Conservation (phyloP, 1,140 invertebrate species). For the Temnothorax curvispinosus region DNA sequence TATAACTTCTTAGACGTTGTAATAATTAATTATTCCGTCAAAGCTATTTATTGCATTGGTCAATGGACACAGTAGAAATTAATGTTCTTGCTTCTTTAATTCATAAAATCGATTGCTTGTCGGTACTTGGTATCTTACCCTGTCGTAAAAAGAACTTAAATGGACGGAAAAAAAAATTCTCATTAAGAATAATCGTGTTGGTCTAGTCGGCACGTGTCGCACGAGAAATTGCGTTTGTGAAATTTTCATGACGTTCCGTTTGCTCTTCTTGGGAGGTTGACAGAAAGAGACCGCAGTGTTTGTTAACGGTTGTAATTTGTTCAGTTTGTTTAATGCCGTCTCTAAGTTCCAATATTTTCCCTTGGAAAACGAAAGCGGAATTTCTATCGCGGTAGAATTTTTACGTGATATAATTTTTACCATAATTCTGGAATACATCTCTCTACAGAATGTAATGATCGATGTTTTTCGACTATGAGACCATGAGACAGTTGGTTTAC, state of each 20-base stretch:
- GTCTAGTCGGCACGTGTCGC: neutral
- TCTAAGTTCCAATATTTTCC: neutral
- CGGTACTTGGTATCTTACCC: neutral
- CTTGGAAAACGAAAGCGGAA: neutral
- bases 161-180: neutral
- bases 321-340: neutral
- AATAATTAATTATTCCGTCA: neutral
- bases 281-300: neutral
- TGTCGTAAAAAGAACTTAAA: neutral
- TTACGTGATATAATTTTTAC: neutral
- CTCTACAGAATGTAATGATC: neutral
- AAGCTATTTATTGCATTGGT: neutral
- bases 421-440: neutral
- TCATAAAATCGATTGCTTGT: neutral
- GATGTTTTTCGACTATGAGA: neutral
- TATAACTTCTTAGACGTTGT: neutral
- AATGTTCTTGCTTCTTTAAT: conserved; percentile 9
- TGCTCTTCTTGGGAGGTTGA: neutral
- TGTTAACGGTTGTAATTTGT: neutral
- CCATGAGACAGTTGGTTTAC: neutral
- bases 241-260: conserved; percentile 17
- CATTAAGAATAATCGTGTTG: conserved; percentile 14
- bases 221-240: conserved; percentile 32
- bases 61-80: neutral
- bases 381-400: neutral